Evolutionary conservation across 2,113 vertebrate species (phyloP), one percentile per base, ranked within the genome.

Genomic region (Gnathonemus longibarbis): DNA sequence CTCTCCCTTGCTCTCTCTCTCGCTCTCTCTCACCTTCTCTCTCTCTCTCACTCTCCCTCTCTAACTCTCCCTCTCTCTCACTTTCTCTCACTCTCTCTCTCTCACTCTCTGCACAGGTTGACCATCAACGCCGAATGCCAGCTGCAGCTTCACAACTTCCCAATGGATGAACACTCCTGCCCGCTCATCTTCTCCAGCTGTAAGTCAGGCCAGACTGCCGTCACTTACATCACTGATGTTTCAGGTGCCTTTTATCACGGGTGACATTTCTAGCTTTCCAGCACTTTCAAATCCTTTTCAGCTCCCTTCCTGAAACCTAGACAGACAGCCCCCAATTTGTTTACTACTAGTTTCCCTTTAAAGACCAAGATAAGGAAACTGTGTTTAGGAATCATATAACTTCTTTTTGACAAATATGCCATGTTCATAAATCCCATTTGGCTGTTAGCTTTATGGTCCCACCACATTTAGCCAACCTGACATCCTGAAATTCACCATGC

Each of bases 131-230:
- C 98, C 0, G 98, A 99, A 90, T 99, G 98, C 91, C 98, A 99
- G 94, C 95, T 99, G 87, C 97, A 98, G 93, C 96, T 99, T 19
- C 98, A 99, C 93, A 99, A 99, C 95, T 99, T 99, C 91, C 98
- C 98, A 35, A 99, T 99, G 98, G 98, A 99, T 90, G 97, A 98
- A 52, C 98, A 99, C 90, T 98, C 98, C 0, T 99, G 98, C 91
- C 98, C 98, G 0, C 97, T 99, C 94, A 96, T 98, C 93, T 99
- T 99, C 96, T 99, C 98, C 93, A 99, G 98, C 96, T 99, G 98
- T 99, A 95, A 99, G 98, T 98, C 95, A 15, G 49, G 13, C 50
- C 85, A 8, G n/a, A 5, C 45, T 10, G 0, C 27, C 49, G 3
- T 15, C 49, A 35, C 3, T 35, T 15, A 31, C 49, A 17, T 53